Percentiles rank a stretch among this genome's conserved stretches.
Evolutionary conservation across 2,888 invertebrate species (phyloP).

Genomic region (Acanthosepion lycidas): DNA sequence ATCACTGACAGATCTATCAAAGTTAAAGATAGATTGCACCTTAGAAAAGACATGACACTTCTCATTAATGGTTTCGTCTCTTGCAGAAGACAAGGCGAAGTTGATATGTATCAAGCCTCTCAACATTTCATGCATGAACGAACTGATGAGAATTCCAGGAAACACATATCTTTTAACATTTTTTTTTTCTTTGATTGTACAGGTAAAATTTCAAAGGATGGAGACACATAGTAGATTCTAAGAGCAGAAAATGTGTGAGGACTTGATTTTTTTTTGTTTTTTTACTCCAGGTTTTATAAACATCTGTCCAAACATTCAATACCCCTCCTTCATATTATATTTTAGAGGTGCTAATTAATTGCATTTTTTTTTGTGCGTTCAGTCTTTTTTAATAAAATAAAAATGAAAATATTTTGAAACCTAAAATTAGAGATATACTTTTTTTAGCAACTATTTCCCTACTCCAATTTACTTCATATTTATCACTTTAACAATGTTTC

Average conservation of each 20-base stretch:
- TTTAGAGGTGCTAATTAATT: not conserved
- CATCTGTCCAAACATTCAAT: not conserved
- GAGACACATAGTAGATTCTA: not conserved
- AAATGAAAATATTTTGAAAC: no score
- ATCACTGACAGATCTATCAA: not conserved
- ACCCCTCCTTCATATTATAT: not conserved
- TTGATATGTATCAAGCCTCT: not conserved
- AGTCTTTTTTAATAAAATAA: not conserved
- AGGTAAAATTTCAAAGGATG: not conserved
- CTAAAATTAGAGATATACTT: no score
- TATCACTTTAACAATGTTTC: no score
- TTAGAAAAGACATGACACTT: slow-evolving; percentile 6
- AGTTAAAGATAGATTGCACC: not conserved
- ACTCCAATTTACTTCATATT: no score
- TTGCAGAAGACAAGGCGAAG: not conserved
- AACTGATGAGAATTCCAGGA: not conserved
- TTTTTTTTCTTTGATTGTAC: not conserved
- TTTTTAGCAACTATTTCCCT: no score
- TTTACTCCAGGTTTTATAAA: not conserved
- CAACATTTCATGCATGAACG: not conserved
- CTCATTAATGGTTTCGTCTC: not conserved
- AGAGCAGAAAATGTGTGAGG: not conserved
- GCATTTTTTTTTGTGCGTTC: not conserved
- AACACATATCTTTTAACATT: not conserved
- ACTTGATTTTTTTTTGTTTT: not conserved